Base-by-base conservation (phyloP, 2,888 invertebrate species). In the Drosophila helvetica region DNA sequence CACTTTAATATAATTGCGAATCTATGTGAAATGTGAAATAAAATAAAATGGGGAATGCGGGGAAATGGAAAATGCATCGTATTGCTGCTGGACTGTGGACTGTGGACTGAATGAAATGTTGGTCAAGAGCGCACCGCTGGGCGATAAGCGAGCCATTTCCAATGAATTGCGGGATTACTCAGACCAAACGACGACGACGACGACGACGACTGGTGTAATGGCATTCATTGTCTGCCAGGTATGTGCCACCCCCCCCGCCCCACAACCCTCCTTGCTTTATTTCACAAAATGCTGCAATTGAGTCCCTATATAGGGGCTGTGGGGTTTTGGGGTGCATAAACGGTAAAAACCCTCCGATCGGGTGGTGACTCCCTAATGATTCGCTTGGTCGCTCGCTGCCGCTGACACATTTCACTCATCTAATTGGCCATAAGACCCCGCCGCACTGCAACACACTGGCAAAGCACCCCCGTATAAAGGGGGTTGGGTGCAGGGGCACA, bases 1-100 rank as follows among this genome's bases (percentile, higher is more conserved):
- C 66, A 59, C 56, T 71, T 73, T 75, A 68, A 66, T 71, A 70
- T 78, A 74, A 78, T 80, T 78, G 79, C 78, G 66, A 56, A 56
- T 74, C 73, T 69, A 46, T 45, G 53, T 22, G 62, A 71, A 69
- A 70, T 43, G 51, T 38, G 45, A 48, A 43, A 43, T 22, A 1
- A 22, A 22, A 2, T 19, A 19, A 19, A 19, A 2, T 19, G 19
- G 19, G 19, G 19, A 19, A 2, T 19, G 19, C 1, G 19, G 22
- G 22, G 45, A 48, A 43, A 46, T 57, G 45, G 8, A 15, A 55
- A 38, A 18, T 43, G 48, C 22, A 27, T 62, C 55, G 61, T 60
- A 71, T 69, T 47, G 63, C 64, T 67, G 65, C 63, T 60, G 48
- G 54, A 50, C 12, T n/a, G 5, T 33, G 19, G 19, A 30, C 50